These are phyloP conservation scores for Entomobrya multifasciata DNA, from an alignment of 2,888 invertebrate genomes.

Conservation along the genomic window DNA sequence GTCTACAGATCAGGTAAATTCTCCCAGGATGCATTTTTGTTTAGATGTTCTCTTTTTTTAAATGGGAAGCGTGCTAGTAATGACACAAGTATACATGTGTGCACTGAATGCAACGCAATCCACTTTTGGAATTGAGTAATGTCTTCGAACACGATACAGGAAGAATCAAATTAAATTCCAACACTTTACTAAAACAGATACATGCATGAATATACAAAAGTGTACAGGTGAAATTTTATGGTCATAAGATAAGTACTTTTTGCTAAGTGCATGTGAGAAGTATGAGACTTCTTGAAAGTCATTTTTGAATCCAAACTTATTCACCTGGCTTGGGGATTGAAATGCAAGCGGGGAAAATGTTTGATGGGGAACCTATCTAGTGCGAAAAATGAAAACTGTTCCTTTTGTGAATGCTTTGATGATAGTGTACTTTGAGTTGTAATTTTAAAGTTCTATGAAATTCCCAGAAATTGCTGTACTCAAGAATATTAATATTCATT, in stretches of 20 bases:
- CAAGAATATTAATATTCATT: too few species aligned
- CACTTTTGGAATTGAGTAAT: conserved; percentile 27
- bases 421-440: too few species aligned
- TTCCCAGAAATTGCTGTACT: background rate
- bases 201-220: too few species aligned
- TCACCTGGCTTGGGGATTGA: too few species aligned
- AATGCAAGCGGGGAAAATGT: too few species aligned
- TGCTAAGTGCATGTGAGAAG: background rate
- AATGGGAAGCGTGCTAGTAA: conserved; percentile 29
- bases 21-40: background rate
- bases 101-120: background rate
- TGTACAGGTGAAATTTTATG: conserved; percentile 59
- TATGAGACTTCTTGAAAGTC: too few species aligned
- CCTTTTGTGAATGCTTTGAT: too few species aligned
- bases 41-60: background rate
- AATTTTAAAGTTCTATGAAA: too few species aligned
- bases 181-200: background rate
- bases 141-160: conserved; percentile 25
- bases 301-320: too few species aligned
- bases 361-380: too few species aligned
- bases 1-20: conserved; percentile 3
- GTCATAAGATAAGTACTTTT: background rate
- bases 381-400: too few species aligned
- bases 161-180: conserved; percentile 64
- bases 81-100: conserved; percentile 46